Evolutionary conservation across 2,113 vertebrate species (phyloP).

Genomic region (Sceloporus undulatus): DNA sequence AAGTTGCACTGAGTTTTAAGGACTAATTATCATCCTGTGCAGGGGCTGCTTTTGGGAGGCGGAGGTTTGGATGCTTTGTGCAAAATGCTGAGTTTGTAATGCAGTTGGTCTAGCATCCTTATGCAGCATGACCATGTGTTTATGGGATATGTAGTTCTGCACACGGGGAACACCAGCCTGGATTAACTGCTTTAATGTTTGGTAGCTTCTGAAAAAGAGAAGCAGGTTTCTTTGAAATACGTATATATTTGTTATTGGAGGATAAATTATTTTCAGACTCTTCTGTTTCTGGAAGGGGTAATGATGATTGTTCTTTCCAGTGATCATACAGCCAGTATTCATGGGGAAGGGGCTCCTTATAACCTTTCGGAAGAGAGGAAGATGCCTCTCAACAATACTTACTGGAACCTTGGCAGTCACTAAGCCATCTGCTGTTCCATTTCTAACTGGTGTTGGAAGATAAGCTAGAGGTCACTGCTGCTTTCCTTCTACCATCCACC

Average conservation of each 20-base stretch:
- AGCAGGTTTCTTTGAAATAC: background rate
- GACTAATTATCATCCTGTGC: background rate
- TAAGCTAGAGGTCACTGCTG: background rate
- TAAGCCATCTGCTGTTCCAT: slow-evolving; percentile 3
- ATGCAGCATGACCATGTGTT: too few relatives aligned
- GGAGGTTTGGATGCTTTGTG: background rate
- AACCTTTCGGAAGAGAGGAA: background rate
- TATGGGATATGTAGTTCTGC: too few relatives aligned
- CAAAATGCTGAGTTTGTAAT: background rate
- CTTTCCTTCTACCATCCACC: slow-evolving; percentile 8
- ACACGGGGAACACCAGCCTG: too few relatives aligned
- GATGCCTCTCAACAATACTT: background rate
- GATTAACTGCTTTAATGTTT: too few relatives aligned
- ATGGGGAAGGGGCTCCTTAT: background rate
- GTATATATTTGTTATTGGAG: background rate
- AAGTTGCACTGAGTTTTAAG: background rate
- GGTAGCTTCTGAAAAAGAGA: background rate
- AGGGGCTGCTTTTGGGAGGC: background rate
- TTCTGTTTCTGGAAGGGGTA: background rate
- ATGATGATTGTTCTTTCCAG: too few relatives aligned
- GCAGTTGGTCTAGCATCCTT: too few relatives aligned
- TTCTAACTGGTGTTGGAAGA: slow-evolving; percentile 29
- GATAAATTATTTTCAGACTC: background rate
- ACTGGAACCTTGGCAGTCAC: background rate
- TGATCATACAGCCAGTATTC: background rate